phyloP scores from a whole-genome alignment of 2,113 vertebrate species.

The Apus apus region DNA sequence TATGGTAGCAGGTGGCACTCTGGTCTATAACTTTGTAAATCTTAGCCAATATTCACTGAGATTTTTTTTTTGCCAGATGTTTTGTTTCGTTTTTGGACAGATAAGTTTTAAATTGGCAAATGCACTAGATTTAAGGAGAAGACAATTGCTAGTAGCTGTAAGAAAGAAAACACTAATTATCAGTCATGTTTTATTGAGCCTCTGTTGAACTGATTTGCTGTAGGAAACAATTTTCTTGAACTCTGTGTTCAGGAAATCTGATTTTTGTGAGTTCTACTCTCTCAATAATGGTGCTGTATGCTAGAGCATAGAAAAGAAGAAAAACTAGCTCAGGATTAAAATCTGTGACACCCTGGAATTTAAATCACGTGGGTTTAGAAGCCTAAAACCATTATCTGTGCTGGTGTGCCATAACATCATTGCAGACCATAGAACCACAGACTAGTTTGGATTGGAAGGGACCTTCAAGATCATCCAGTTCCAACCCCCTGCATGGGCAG shows the following conservation, averaged over 20 bases:
- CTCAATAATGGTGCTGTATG: fast-evolving
- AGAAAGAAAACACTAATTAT: constrained; percentile 26
- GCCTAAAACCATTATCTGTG: not conserved
- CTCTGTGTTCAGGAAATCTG: not conserved
- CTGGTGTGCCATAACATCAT: not conserved
- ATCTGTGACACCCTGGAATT: not conserved
- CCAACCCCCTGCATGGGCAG: too few relatives aligned
- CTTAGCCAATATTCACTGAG: not conserved
- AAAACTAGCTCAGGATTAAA: not conserved
- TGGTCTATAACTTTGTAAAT: not conserved
- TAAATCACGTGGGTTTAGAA: not conserved
- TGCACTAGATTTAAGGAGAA: not conserved
- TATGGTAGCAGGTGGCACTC: not conserved
- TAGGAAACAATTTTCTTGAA: not conserved
- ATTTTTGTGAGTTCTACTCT: not conserved
- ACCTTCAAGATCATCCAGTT: too few relatives aligned
- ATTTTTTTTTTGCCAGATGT: not conserved
- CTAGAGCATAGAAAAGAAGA: not conserved
- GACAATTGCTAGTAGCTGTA: not conserved
- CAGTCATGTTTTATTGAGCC: not conserved
- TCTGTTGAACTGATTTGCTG: constrained; percentile 1
- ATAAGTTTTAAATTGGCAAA: constrained; percentile 7
- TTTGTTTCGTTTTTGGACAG: constrained; percentile 18
- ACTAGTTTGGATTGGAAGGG: too few relatives aligned
- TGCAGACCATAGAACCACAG: not conserved